phyloP scores from a whole-genome alignment of 2,797 vertebrate genomes.

The Bucorvus abyssinicus region DNA sequence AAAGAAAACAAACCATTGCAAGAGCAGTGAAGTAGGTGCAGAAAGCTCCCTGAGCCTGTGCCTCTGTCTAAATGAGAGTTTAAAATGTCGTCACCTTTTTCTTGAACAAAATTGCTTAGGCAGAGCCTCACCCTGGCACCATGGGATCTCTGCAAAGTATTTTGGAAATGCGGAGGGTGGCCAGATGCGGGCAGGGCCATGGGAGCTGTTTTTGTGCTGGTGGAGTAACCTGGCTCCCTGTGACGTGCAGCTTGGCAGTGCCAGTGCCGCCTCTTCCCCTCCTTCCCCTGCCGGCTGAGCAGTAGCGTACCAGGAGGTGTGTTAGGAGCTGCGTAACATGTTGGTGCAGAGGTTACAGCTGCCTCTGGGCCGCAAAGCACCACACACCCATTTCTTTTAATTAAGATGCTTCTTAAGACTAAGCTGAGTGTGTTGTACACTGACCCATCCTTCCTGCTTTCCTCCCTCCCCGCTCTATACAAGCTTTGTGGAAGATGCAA shows the following conservation, averaged over 20 bases:
- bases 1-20: not conserved
- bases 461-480: not conserved
- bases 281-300: not conserved
- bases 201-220: not conserved
- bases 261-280: not conserved
- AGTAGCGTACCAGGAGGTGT: not conserved
- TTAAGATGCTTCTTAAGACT: constrained; percentile 24
- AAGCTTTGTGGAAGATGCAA: not conserved
- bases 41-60: not conserved
- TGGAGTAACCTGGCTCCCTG: not conserved
- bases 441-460: constrained; percentile 26
- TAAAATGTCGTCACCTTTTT: not conserved
- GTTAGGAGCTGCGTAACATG: not conserved
- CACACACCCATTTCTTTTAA: constrained; percentile 45
- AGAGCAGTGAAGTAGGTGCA: not conserved
- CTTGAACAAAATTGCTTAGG: not conserved
- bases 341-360: constrained; percentile 38
- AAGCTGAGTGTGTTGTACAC: not conserved
- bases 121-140: not conserved
- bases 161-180: not conserved
- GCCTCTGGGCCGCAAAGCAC: not conserved
- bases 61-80: not conserved
- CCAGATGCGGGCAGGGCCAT: not conserved
- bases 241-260: not conserved
- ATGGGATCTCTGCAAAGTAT: rapidly evolving